Base-by-base conservation (phyloP, 2,113 vertebrate species). In the Toxostoma redivivum region DNA sequence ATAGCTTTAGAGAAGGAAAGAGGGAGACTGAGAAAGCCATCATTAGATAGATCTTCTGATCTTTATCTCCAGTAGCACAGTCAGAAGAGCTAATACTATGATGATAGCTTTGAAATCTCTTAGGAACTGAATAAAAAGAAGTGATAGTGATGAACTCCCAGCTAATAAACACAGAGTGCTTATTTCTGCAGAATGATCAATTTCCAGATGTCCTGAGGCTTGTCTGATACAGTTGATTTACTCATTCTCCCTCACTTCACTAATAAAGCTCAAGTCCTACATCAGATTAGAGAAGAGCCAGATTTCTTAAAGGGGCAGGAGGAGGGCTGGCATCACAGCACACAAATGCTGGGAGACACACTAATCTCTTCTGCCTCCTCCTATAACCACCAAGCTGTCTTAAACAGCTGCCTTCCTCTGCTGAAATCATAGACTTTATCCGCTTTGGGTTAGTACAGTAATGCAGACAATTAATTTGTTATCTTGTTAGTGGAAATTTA, bases 131-230 rank as follows among this genome's bases (percentile, higher is more conserved):
- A 98, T 97, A 97, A 98, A 97, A 96, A 96, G 97, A 97, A 95
- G 97, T 11, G 96, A 98, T 98, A 97, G 98, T 97, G 98, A 98
- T 98, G 97, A 98, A 98, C 98, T 98, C 97, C 97, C 96, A 97
- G 97, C 97, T 98, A 98, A 98, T 98, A 98, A 98, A 98, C 98
- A 98, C 95, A 95, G 96, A 98, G 97, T 96, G 97, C 97, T 98
- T 97, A 98, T 98, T 98, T 98, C 97, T 95, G 97, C 97, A 98
- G 97, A 98, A 98, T 97, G 98, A 98, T 98, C 98, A 98, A 98
- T 98, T 98, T 97, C 97, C 97, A 97, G 96, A 98, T 98, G 97
- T 98, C 98, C 98, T 88, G 97, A 98, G 98, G 98, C 98, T 97
- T 97, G 96, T 97, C 97, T 98, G 97, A 98, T 98, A 98, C 97